Percentiles rank a stretch among this genome's conserved stretches.
phyloP scores from a whole-genome alignment of 2,888 invertebrate species.

The Spatulosminthurus flaviceps region DNA sequence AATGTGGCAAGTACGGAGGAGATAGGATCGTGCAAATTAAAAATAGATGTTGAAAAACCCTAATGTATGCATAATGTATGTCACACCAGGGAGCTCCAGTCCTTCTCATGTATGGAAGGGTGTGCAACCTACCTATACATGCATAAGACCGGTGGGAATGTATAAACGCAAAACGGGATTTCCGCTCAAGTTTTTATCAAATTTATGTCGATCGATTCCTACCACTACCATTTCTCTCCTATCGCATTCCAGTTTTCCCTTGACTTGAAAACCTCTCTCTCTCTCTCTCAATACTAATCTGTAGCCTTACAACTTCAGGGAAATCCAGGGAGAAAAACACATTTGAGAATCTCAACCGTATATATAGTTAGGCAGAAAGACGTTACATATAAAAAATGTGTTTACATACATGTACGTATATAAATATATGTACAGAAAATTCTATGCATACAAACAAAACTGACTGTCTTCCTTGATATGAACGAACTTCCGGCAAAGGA shows the following conservation, averaged over 20 bases:
- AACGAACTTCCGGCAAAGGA: conserved; percentile 63
- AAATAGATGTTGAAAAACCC: conserved; percentile 50
- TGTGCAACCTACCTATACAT: background rate
- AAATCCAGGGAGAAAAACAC: background rate
- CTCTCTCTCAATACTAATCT: background rate
- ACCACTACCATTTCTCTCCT: conserved; percentile 26
- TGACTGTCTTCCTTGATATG: conserved; percentile 37
- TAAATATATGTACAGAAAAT: background rate
- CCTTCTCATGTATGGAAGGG: conserved; percentile 55
- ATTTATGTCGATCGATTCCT: conserved; percentile 56
- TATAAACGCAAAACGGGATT: conserved; percentile 51
- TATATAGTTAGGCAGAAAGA: background rate
- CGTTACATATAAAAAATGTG: background rate
- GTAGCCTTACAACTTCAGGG: background rate
- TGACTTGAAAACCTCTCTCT: background rate
- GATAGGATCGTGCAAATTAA: conserved; percentile 45
- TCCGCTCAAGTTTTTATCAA: conserved; percentile 57
- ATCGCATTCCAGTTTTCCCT: background rate
- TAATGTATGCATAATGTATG: conserved; percentile 51
- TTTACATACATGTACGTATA: background rate
- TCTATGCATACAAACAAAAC: conserved; percentile 15
- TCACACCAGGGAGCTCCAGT: conserved; percentile 48
- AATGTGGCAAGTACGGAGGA: background rate
- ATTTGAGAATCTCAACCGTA: background rate
- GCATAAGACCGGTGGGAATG: conserved; percentile 26